A percentile compares a stretch with the other conserved stretches of the same genome.
phyloP scores from a whole-genome alignment of 2,113 vertebrate genomes.

The Ameiurus melas region DNA sequence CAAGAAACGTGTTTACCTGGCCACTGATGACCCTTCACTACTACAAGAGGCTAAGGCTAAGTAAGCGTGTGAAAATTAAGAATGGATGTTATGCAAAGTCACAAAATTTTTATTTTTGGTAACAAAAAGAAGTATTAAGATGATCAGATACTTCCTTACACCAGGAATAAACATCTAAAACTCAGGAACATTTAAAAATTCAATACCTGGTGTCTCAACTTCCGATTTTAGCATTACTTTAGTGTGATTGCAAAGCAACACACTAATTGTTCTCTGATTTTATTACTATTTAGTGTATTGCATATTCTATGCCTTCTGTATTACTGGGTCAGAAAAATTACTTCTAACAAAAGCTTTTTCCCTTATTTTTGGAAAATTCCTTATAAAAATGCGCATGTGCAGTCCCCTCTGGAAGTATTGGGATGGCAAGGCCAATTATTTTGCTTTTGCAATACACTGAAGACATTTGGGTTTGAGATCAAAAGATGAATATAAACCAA shows the following conservation, averaged over 20 bases:
- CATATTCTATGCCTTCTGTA: no score
- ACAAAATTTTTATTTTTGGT: neutral
- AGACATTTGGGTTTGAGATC: no score
- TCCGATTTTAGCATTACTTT: neutral
- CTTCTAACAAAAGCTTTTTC: no score
- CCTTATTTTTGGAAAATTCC: no score
- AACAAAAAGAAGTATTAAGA: neutral
- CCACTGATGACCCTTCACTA: slow-evolving; percentile 84
- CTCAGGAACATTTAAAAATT: neutral
- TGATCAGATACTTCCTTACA: neutral
- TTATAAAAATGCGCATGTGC: no score
- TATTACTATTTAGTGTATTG: no score
- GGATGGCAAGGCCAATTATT: no score
- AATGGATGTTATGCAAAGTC: neutral
- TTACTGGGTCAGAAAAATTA: no score
- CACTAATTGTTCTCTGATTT: no score
- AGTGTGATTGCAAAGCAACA: neutral
- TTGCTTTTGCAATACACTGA: no score
- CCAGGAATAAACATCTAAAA: neutral
- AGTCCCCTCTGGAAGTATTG: no score
- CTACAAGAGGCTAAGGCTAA: slow-evolving; percentile 86
- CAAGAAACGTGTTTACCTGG: slow-evolving; percentile 85
- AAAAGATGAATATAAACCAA: no score
- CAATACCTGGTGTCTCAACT: neutral
- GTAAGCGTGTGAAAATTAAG: slow-evolving; percentile 50